Base-by-base conservation (phyloP, 2,888 invertebrate species). In the Metopia argyrocephala region DNA sequence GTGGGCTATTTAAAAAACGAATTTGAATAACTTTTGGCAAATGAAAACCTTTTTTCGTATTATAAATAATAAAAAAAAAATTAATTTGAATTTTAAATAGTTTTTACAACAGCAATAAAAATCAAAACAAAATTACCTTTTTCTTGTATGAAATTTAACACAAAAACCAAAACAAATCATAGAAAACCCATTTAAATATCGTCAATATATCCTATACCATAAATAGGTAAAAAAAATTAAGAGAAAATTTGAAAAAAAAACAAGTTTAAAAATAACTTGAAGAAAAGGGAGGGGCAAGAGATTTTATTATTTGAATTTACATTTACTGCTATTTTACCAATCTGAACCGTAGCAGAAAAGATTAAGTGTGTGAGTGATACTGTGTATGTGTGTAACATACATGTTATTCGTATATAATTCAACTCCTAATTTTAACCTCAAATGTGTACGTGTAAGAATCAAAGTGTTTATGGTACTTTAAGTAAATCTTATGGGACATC, bases 401-500 rank as follows among this genome's bases (percentile, higher is more conserved):
- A 20, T 18, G n/a, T 38, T 54, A 27, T 31, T 31, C n/a, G 12
- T 23, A 31, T 56, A 54, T 21, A 38, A 18, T 54, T 78, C 52
- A 31, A 54, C 20, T 66, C 45, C 61, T 54, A 61, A 46, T 76
- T 69, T 81, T 23, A 78, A 76, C 50, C 59, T 65, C 65, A 65
- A 54, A 69, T 57, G 31, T 65, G 57, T 59, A 81, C 74, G 78
- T 80, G 76, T n/a, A 69, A 28, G 50, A 57, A 70, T 78, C 74
- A 65, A 69, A 81, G 66, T 61, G 56, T 74, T 78, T 78, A 78
- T 78, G 74, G 78, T 70, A 81, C 61, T 81, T 76, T 66, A 65
- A 74, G 64, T 74, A 74, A 78, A 81, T 81, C 78, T 78, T 75
- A 70, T 62, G 81, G 81, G 81, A 78, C 78, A 78, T 66, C 81